These are phyloP conservation scores for Cyprinella venusta DNA, from an alignment of 2,797 vertebrate genomes.

Conservation along the genomic window DNA sequence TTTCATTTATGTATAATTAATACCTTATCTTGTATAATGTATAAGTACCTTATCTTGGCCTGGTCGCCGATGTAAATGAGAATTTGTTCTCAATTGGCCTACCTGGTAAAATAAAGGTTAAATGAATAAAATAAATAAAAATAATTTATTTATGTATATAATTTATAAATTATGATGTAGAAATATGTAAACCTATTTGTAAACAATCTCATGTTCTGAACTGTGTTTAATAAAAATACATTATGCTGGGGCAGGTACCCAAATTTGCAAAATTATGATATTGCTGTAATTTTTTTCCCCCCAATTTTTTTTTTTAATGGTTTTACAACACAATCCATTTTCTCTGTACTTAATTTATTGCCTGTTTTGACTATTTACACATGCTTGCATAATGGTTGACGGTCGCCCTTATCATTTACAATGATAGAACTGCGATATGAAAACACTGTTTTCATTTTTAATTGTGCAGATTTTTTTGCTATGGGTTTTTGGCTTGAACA, in stretches of 20 bases:
- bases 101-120: too few relatives aligned
- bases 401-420: conserved; percentile 37
- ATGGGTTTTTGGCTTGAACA: conserved; percentile 10
- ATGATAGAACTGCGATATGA: conserved; percentile 31
- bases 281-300: neutral
- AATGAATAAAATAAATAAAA: too few relatives aligned
- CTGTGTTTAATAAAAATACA: neutral
- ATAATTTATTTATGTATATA: too few relatives aligned
- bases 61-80: too few relatives aligned
- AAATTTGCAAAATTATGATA: neutral
- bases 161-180: neutral
- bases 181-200: neutral
- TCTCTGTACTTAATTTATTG: neutral
- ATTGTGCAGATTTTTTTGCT: conserved; percentile 25
- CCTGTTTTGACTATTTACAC: conserved; percentile 9
- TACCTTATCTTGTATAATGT: too few relatives aligned
- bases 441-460: conserved; percentile 18
- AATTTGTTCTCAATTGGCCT: too few relatives aligned
- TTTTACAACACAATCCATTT: neutral
- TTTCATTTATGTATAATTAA: neutral
- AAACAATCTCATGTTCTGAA: neutral
- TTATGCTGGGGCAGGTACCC: neutral
- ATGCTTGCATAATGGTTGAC: neutral
- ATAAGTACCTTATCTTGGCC: too few relatives aligned
- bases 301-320: neutral